Percentiles rank a stretch among this genome's conserved stretches.
Evolutionary conservation across 2,888 invertebrate species (phyloP).

Genomic region (Stictocephala bisonia): DNA sequence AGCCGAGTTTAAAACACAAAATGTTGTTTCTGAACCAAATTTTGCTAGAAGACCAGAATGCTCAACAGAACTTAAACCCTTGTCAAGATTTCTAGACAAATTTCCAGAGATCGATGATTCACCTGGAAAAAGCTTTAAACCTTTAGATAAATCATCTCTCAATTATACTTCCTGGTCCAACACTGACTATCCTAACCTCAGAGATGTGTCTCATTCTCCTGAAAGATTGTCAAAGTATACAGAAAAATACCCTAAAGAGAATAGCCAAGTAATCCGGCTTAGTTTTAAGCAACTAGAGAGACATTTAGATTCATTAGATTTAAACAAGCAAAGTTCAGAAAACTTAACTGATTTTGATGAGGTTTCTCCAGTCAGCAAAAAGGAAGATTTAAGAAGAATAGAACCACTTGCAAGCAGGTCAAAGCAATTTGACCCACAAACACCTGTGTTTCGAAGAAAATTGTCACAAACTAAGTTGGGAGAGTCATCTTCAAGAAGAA

Average conservation of each 20-base stretch:
- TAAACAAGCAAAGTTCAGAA: conserved; percentile 41
- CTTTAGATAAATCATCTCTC: conserved; percentile 22
- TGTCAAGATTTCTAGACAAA: conserved; percentile 27
- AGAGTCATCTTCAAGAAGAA: conserved; percentile 37
- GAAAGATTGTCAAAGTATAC: conserved; percentile 37
- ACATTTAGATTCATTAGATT: conserved; percentile 42
- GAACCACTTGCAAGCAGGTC: neutral
- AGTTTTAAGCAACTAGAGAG: conserved; percentile 41
- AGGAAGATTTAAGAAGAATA: conserved; percentile 15
- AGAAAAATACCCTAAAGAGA: conserved; percentile 39
- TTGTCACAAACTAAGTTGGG: conserved; percentile 38
- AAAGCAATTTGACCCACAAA: conserved; percentile 45
- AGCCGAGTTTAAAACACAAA: conserved; percentile 18
- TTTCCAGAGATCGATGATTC: conserved; percentile 31
- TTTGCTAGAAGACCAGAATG: conserved; percentile 1
- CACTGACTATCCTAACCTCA: too few relatives aligned
- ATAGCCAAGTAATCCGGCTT: conserved; percentile 11
- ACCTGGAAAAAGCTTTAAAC: conserved; percentile 8
- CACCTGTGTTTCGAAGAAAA: conserved; percentile 48
- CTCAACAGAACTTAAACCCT: conserved; percentile 13
- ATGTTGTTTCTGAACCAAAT: neutral
- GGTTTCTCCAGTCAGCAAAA: neutral
- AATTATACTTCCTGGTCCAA: too few relatives aligned
- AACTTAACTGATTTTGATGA: neutral
- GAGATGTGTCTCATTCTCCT: conserved; percentile 25